A percentile compares a stretch with the other conserved stretches of the same genome.
Evolutionary conservation across 1,140 invertebrate genomes (phyloP).

Genomic region (Solen grandis): DNA sequence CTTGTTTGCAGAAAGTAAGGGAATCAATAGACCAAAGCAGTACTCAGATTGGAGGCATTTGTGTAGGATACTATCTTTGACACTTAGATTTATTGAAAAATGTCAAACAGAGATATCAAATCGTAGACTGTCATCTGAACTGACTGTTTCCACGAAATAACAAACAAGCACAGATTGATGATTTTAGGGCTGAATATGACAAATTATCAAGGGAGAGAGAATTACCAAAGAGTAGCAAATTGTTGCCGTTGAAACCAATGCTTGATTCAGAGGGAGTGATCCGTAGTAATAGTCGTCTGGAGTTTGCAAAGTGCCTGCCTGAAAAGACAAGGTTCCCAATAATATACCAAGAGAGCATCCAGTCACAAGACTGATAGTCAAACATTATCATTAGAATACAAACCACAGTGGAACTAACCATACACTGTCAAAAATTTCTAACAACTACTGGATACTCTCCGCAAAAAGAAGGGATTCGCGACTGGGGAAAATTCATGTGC

Average conservation of each 20-base stretch:
- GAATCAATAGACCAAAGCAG: neutral
- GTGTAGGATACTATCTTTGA: neutral
- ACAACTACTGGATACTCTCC: constrained; percentile 35
- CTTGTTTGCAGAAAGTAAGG: neutral
- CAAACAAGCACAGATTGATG: constrained; percentile 6
- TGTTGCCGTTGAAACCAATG: constrained; percentile 12
- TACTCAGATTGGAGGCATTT: constrained; percentile 1
- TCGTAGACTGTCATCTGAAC: neutral
- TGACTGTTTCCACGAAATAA: neutral
- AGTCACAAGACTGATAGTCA: constrained; percentile 9
- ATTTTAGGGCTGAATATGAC: neutral
- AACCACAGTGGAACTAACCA: constrained; percentile 31
- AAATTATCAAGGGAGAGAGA: neutral
- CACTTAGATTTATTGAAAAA: constrained; percentile 7
- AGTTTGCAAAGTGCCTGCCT: constrained; percentile 14
- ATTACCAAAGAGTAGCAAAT: constrained; percentile 4
- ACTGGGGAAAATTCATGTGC: constrained; percentile 6
- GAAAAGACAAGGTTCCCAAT: constrained; percentile 24
- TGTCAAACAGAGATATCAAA: neutral
- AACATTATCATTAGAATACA: constrained; percentile 7
- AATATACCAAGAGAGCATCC: constrained; percentile 34
- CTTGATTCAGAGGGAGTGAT: constrained; percentile 21
- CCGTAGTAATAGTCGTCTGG: neutral
- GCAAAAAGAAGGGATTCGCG: constrained; percentile 33
- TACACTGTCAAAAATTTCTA: constrained; percentile 5